phyloP scores from a whole-genome alignment of 2,888 invertebrate species.

The Troglohyphantes excavatus region DNA sequence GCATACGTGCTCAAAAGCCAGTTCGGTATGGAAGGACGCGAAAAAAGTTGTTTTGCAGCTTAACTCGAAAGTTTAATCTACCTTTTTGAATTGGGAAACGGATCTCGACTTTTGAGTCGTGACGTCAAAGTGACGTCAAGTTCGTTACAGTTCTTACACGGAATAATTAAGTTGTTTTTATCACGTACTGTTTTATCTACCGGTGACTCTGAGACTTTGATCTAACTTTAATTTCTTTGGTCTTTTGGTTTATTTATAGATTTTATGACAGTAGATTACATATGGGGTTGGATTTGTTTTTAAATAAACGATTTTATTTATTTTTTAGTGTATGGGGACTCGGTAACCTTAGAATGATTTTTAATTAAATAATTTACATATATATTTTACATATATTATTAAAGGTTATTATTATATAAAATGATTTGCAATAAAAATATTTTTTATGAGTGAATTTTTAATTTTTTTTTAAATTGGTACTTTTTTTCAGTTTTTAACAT shows the following conservation, averaged over 20 bases:
- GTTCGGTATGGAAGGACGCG: not conserved
- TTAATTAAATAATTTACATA: no score
- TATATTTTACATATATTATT: no score
- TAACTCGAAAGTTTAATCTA: not conserved
- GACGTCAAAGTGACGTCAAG: slow-evolving; percentile 30
- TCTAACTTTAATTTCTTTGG: not conserved
- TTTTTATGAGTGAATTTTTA: no score
- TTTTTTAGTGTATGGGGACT: not conserved
- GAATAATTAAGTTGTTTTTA: slow-evolving; percentile 9
- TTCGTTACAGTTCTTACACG: not conserved
- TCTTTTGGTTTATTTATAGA: not conserved
- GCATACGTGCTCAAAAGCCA: not conserved
- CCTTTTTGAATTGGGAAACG: slow-evolving; percentile 1
- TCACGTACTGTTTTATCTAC: slow-evolving; percentile 1
- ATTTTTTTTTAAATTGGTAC: no score
- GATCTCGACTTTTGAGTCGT: slow-evolving; percentile 11
- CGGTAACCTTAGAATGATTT: no score
- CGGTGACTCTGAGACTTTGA: not conserved
- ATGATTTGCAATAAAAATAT: no score
- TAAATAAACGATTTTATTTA: not conserved
- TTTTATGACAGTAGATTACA: not conserved
- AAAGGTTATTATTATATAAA: no score
- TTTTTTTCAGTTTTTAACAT: no score
- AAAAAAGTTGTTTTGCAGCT: slow-evolving; percentile 20
- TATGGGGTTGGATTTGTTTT: not conserved